Conservation (phyloP, 2,888 invertebrate genomes). For the Cosmorhoe ocellata region DNA sequence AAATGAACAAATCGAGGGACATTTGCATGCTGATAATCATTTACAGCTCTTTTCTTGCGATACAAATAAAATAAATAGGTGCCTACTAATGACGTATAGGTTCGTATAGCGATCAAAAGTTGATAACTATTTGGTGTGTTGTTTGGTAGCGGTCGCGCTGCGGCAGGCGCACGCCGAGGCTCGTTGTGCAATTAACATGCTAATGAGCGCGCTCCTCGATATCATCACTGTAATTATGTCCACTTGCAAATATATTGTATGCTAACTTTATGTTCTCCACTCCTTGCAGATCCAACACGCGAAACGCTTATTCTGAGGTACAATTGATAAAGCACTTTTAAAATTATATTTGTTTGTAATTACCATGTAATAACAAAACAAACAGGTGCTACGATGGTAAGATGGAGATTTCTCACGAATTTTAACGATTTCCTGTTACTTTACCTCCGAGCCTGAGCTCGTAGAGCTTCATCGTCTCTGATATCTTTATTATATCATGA, state of each 20-base stretch:
- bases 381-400: constrained; percentile 48
- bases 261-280: constrained; percentile 57
- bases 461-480: constrained; percentile 60
- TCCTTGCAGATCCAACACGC: constrained; percentile 52
- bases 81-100: constrained; percentile 4
- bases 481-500: constrained; percentile 74
- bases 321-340: neutral
- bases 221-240: constrained; percentile 78
- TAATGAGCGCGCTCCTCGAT: constrained; percentile 75
- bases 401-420: constrained; percentile 72
- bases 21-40: neutral
- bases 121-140: constrained; percentile 51
- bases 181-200: constrained; percentile 77
- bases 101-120: constrained; percentile 43
- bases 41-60: constrained; percentile 7
- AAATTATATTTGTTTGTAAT: too few relatives aligned
- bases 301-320: constrained; percentile 22
- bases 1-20: constrained; percentile 2
- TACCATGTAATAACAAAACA: constrained; percentile 34
- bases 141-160: constrained; percentile 35
- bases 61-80: neutral
- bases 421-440: constrained; percentile 79
- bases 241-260: constrained; percentile 68
- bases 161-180: constrained; percentile 46
- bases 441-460: constrained; percentile 52